These are phyloP conservation scores for Cosmopolites sordidus DNA, from an alignment of 2,888 invertebrate genomes.

Conservation along the genomic window DNA sequence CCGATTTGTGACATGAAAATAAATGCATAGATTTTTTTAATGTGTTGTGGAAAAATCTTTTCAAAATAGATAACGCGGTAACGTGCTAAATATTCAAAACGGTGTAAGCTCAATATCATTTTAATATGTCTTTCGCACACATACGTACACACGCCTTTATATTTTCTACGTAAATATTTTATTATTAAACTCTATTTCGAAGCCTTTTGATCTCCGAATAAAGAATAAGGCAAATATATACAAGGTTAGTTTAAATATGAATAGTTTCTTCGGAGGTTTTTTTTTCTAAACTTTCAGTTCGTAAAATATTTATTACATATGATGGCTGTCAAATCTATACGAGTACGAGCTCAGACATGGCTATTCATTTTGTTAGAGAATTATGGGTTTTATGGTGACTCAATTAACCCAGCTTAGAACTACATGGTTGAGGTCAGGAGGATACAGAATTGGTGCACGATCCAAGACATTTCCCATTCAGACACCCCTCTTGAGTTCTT, in stretches of 20 bases:
- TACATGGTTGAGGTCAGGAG: too few relatives aligned
- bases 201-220: background rate
- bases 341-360: too few relatives aligned
- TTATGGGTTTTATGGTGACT: too few relatives aligned
- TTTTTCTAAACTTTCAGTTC: too few relatives aligned
- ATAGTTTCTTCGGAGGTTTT: too few relatives aligned
- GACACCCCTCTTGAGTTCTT: too few relatives aligned
- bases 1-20: background rate
- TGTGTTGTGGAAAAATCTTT: background rate
- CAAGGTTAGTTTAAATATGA: background rate
- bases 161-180: background rate
- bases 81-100: background rate
- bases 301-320: too few relatives aligned
- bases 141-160: background rate
- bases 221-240: background rate
- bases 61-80: background rate
- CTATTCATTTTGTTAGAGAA: too few relatives aligned
- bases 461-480: too few relatives aligned
- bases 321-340: too few relatives aligned
- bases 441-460: too few relatives aligned
- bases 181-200: background rate
- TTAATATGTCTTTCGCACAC: slow-evolving; percentile 1
- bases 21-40: background rate
- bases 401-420: too few relatives aligned
- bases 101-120: background rate